Evolutionary conservation across 1,140 invertebrate species (phyloP).

Genomic region (Pachypsylla venusta): DNA sequence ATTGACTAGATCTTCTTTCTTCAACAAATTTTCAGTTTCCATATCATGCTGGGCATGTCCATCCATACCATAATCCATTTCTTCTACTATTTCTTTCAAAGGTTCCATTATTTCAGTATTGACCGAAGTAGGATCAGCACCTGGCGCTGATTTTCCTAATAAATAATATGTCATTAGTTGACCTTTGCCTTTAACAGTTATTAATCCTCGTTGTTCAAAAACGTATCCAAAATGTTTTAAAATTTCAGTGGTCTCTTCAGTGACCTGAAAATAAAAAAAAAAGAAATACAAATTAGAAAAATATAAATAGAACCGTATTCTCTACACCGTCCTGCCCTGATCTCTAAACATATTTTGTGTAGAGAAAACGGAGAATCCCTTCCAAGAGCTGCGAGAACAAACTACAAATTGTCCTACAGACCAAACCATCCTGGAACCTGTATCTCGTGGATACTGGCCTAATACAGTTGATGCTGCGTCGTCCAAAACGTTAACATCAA

Average conservation of each 20-base stretch:
- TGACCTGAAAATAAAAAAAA: constrained; percentile 46
- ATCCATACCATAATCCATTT: constrained; percentile 15
- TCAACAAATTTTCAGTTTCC: constrained; percentile 10
- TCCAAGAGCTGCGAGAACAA: no score
- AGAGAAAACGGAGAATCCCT: no score
- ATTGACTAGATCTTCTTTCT: constrained; percentile 12
- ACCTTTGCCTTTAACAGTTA: constrained; percentile 88
- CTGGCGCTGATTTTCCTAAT: constrained; percentile 40
- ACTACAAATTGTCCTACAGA: no score
- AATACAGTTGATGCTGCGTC: no score
- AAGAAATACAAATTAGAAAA: no score
- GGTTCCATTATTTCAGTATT: constrained; percentile 22
- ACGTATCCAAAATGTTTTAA: constrained; percentile 73
- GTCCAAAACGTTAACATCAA: no score
- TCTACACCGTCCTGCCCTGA: no score
- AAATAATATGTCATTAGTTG: constrained; percentile 91
- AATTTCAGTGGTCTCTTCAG: constrained; percentile 78
- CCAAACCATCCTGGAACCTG: no score
- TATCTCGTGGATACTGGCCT: no score
- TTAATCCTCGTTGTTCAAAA: constrained; percentile 79
- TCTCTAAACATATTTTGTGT: no score
- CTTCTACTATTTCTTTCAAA: constrained; percentile 23
- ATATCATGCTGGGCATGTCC: not conserved
- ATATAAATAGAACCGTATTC: no score
- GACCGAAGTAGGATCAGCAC: not conserved